Percentiles rank a stretch among this genome's conserved stretches.
Conservation (phyloP, 1,140 invertebrate species). For the Diploscapter pachys region DNA sequence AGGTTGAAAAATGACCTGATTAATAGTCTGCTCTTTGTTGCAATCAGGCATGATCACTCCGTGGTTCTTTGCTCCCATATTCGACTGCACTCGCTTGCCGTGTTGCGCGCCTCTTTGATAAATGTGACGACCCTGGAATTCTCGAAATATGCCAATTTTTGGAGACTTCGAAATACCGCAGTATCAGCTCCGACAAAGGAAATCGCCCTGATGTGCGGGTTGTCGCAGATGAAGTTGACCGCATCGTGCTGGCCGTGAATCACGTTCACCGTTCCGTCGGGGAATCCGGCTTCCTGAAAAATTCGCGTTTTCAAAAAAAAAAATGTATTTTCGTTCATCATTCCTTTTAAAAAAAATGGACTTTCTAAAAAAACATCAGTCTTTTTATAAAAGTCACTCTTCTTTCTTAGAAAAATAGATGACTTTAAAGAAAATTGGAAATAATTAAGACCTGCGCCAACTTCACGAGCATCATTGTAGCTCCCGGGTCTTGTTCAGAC, state of each 20-base stretch:
- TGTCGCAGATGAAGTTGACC: constrained; percentile 94
- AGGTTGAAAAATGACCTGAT: constrained; percentile 58
- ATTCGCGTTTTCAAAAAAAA: constrained; percentile 61
- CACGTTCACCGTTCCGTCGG: constrained; percentile 87
- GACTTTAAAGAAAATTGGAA: neutral
- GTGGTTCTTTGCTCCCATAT: constrained; percentile 99
- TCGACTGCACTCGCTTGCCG: constrained; percentile 94
- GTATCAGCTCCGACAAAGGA: constrained; percentile 96
- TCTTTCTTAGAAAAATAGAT: too few species aligned
- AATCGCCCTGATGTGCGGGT: constrained; percentile 91
- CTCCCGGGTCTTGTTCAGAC: constrained; percentile 93
- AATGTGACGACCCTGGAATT: constrained; percentile 82
- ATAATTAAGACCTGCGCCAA: constrained; percentile 62
- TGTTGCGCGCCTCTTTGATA: constrained; percentile 81
- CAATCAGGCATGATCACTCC: constrained; percentile 93
- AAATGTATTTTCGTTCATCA: constrained; percentile 15
- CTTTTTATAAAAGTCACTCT: too few species aligned
- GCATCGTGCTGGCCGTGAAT: constrained; percentile 89
- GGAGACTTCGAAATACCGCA: constrained; percentile 66
- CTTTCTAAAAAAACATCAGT: neutral
- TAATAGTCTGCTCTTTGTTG: constrained; percentile 91
- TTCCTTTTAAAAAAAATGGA: constrained; percentile 1
- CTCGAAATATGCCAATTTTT: neutral
- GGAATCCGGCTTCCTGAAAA: constrained; percentile 77
- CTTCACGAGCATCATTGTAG: constrained; percentile 87